phyloP scores from a whole-genome alignment of 1,140 invertebrate genomes.

The Drosophila teissieri region DNA sequence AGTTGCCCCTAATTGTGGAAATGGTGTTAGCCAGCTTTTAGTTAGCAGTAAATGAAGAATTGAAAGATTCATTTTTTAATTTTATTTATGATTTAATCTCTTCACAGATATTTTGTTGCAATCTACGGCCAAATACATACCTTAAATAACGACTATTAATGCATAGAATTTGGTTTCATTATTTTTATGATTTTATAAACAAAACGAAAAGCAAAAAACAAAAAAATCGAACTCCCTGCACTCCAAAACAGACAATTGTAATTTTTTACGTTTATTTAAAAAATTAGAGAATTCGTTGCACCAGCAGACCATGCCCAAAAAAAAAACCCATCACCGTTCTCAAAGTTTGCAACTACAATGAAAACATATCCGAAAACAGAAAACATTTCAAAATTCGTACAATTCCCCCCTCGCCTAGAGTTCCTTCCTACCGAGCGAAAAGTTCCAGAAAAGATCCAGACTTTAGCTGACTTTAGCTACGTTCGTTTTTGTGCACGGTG shows the following conservation, averaged over 20 bases:
- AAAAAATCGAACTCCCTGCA: slow-evolving; percentile 57
- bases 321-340: slow-evolving; percentile 31
- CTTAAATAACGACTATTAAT: slow-evolving; percentile 80
- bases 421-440: slow-evolving; percentile 41
- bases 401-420: slow-evolving; percentile 15
- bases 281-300: slow-evolving; percentile 74
- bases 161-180: slow-evolving; percentile 70
- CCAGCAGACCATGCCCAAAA: slow-evolving; percentile 38
- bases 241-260: slow-evolving; percentile 74
- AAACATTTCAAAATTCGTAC: slow-evolving; percentile 46
- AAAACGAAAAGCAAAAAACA: slow-evolving; percentile 29
- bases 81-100: slow-evolving; percentile 84
- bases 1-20: slow-evolving; percentile 63
- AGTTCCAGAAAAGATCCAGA: slow-evolving; percentile 40
- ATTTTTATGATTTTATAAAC: slow-evolving; percentile 60
- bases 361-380: slow-evolving; percentile 24
- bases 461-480: slow-evolving; percentile 37
- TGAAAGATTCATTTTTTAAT: slow-evolving; percentile 76
- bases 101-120: slow-evolving; percentile 85
- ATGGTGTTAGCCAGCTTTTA: slow-evolving; percentile 58
- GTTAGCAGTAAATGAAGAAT: slow-evolving; percentile 53
- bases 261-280: slow-evolving; percentile 69
- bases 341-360: slow-evolving; percentile 64
- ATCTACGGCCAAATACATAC: slow-evolving; percentile 84
- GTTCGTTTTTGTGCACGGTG: slow-evolving; percentile 63